Evolutionary conservation across 35 echinoderm and acorn worm species (phyloP), one percentile per base, ranked within the genome.

Genomic region (Diadema setosum): DNA sequence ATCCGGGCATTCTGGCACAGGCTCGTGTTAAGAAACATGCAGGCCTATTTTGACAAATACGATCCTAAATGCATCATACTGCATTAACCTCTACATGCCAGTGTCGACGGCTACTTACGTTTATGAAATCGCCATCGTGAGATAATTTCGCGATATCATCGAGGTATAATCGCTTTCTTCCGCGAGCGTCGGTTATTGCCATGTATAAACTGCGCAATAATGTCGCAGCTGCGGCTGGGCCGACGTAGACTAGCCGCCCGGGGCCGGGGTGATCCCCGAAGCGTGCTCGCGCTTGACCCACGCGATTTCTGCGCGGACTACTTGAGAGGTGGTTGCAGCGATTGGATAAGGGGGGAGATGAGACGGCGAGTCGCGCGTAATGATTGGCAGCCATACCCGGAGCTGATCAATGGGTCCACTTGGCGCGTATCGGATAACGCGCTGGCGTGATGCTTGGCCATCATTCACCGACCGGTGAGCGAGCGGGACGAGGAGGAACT

Each of bases 231-330:
- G 29, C 27, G 63, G 30, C 63, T 67, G 63, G 12, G 14, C 37
- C 5, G 0, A 34, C 3, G 25, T 26, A 67, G 63, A 67, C 63
- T 67, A 67, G 36, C 9, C 34, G 5, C 73, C 39, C 1, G 11
- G n/a, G 73, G 73, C 73, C 37, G 39, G 21, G 73, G 21, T 78
- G 73, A 41, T 78, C 73, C 73, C 73, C 40, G n/a, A 78, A 78
- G 73, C 73, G 73, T 78, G 73, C 73, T 78, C 73, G 73, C 35
- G 36, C 73, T 32, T 78, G 73, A 78, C 73, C 73, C 73, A 41
- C 3, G 73, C 21, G 73, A 78, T 78, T 78, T 78, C 73, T 20
- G 24, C 27, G 7, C 73, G 40, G 44, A 67, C 63, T n/a, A n/a
- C n/a, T 67, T 78, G 5, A 42, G 73, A 42, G 37, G n/a, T 32